Evolutionary conservation across 2,113 vertebrate genomes (phyloP).

Genomic region (Amphilophus citrinellus): DNA sequence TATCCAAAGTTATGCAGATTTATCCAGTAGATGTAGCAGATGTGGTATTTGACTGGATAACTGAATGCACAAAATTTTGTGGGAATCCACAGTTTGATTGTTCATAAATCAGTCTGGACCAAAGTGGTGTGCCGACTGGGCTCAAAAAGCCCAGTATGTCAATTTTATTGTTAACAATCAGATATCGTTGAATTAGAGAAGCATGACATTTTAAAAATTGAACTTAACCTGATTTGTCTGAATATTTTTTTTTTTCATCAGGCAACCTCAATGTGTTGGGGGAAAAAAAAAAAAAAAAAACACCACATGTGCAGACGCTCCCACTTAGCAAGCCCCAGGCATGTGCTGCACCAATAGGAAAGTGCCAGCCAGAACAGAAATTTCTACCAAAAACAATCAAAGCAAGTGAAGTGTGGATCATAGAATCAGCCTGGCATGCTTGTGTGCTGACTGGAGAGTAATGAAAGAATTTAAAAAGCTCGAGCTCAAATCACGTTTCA

Average conservation of each 20-base stretch:
- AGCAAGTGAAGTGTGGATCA: conserved; percentile 63
- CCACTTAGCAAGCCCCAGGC: conserved; percentile 22
- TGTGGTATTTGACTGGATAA: neutral
- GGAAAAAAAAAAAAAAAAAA: neutral
- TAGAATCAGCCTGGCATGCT: conserved; percentile 51
- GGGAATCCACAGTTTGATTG: neutral
- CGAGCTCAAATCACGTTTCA: conserved; percentile 51
- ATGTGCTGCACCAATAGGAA: conserved; percentile 21
- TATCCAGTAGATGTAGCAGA: neutral
- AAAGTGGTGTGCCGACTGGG: neutral
- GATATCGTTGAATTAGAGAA: conserved; percentile 4
- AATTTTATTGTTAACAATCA: neutral
- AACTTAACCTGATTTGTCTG: too few relatives aligned
- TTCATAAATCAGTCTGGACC: neutral
- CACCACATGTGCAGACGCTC: conserved; percentile 12
- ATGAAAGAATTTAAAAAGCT: conserved; percentile 56
- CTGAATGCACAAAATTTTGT: neutral
- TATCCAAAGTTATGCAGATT: neutral
- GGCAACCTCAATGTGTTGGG: conserved; percentile 2
- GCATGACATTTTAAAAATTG: conserved; percentile 14
- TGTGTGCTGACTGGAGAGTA: conserved; percentile 54
- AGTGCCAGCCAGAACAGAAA: conserved; percentile 45
- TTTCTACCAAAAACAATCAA: conserved; percentile 70
- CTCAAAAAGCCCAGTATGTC: neutral
- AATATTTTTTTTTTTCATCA: conserved; percentile 17